Percentiles rank a stretch among this genome's conserved stretches.
Evolutionary conservation across 2,888 invertebrate species (phyloP).

Genomic region (Ephialtes manifestator): DNA sequence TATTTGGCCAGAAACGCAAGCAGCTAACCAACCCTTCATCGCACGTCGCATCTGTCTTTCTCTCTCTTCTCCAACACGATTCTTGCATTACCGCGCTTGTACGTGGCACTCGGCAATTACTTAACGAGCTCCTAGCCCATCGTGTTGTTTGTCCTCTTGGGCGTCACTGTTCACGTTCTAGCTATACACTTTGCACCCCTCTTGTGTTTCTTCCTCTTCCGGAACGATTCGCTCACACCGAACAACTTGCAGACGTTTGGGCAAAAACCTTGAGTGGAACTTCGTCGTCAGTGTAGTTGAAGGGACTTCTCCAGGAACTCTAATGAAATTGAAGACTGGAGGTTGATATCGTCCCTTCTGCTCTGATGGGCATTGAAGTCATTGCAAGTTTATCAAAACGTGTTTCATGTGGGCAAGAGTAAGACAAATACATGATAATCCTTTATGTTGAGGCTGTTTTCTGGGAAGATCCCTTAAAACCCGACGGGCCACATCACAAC

Average conservation of each 20-base stretch:
- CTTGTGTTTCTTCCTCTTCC: not conserved
- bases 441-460: constrained; percentile 4
- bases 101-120: constrained; percentile 77
- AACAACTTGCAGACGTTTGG: constrained; percentile 56
- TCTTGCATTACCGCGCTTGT: constrained; percentile 81
- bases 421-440: constrained; percentile 12
- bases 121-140: constrained; percentile 79
- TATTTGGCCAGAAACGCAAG: constrained; percentile 61
- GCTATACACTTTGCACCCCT: constrained; percentile 18
- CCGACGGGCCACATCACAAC: not conserved
- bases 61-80: constrained; percentile 77
- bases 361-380: not conserved
- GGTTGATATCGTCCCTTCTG: not conserved
- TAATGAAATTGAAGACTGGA: constrained; percentile 18
- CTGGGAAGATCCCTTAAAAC: not conserved
- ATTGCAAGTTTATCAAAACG: not conserved
- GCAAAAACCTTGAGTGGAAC: constrained; percentile 54
- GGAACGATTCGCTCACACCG: constrained; percentile 12
- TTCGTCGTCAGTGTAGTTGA: constrained; percentile 18
- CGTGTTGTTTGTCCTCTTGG: constrained; percentile 74
- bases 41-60: constrained; percentile 55
- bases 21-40: constrained; percentile 53
- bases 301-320: not conserved
- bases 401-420: not conserved
- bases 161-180: constrained; percentile 59